Base-by-base conservation (phyloP, 2,797 vertebrate species). In the Vespertilio murinus region DNA sequence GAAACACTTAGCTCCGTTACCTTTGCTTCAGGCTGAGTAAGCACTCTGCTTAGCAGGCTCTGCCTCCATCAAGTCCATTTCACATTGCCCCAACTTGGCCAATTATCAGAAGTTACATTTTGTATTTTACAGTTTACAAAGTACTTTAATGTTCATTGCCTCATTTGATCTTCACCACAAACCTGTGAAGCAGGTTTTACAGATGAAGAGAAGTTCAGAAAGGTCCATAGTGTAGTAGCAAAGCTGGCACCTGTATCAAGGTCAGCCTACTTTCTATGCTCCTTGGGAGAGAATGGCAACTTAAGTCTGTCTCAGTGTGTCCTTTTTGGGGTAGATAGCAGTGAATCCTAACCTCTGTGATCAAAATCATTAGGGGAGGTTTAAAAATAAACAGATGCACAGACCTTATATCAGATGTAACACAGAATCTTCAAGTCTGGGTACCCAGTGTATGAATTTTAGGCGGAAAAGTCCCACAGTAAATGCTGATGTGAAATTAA, bases 401-500 rank as follows among this genome's bases (percentile, higher is more conserved):
- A 20, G 56, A 70, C 52, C 56, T 93, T 88, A 78, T 35, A 17
- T 88, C 30, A 87, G 35, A 89, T 93, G 17, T 93, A 86, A 75
- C 54, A 64, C 79, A 89, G 23, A 91, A 82, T 65, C 75, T 88
- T 47, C 22, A 93, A 75, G 10, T 71, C 9, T 83, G 67, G 45
- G 20, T 87, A 83, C 14, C 20, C 80, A 54, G 35, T 33, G 52
- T 49, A 64, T 70, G 8, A 71, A 88, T 88, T 93, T 73, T 25
- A 30, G 14, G 20, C 1, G 9, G 17, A 84, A 84, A 73, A 91
- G 3, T 8, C 69, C 42, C 49, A 67, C 2, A 69, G 40, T 40
- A 73, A 93, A 90, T 88, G 81, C 64, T 85, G 33, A 52, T 85
- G 4, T 94, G 28, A 16, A 90, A 22, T 28, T 85, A 88, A 79